Conservation (phyloP, 2,888 invertebrate species). For the Leptopterna dolabrata region DNA sequence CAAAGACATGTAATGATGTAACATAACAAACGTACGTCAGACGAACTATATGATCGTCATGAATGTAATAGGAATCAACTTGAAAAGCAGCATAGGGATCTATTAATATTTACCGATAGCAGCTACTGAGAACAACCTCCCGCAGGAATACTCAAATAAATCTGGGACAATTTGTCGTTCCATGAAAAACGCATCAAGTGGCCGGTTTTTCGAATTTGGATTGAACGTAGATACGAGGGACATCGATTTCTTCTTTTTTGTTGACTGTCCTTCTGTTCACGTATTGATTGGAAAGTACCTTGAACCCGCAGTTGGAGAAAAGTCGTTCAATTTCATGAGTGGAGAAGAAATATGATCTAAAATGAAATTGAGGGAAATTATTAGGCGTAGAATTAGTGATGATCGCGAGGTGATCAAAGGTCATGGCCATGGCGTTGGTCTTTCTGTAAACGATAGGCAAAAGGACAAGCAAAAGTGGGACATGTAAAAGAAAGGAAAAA, state of each 20-base stretch:
- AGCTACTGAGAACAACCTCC: too few relatives aligned
- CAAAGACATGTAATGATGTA: slow-evolving; percentile 57
- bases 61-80: not conserved
- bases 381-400: not conserved
- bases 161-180: too few relatives aligned
- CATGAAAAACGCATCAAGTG: too few relatives aligned
- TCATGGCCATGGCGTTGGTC: too few relatives aligned
- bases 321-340: slow-evolving; percentile 76
- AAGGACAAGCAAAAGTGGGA: too few relatives aligned
- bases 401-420: too few relatives aligned
- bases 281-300: slow-evolving; percentile 77
- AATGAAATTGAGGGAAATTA: slow-evolving; percentile 62
- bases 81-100: too few relatives aligned
- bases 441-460: too few relatives aligned
- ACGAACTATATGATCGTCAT: slow-evolving; percentile 62
- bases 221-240: slow-evolving; percentile 93
- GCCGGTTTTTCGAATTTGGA: slow-evolving; percentile 71
- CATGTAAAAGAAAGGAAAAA: not conserved
- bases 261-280: slow-evolving; percentile 91
- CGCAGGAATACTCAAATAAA: too few relatives aligned
- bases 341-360: slow-evolving; percentile 84
- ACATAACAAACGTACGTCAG: slow-evolving; percentile 56
- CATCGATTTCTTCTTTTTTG: slow-evolving; percentile 90
- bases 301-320: slow-evolving; percentile 78
- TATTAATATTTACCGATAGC: too few relatives aligned